Base-by-base conservation (phyloP, 1,140 invertebrate genomes). In the Schlechtendalia chinensis region DNA sequence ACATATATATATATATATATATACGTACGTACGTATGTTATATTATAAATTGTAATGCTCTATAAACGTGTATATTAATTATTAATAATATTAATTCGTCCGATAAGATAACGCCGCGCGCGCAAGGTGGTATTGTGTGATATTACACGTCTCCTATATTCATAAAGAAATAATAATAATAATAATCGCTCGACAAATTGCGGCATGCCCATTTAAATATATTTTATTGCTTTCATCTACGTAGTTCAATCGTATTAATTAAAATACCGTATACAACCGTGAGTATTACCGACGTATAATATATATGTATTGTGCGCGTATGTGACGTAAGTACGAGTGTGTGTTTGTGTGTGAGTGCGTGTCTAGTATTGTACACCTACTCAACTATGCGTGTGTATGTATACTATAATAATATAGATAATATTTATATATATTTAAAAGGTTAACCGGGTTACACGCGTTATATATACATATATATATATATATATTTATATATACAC, bases 71-170 rank as follows among this genome's bases (percentile, higher is more conserved):
- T 22, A 19, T 22, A n/a, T 72, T 72, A 53, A 29, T 14, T 32
- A 53, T 72, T 72, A 72, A 54, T 19, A 72, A 54, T 53, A 53
- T 27, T 71, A 71, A 71, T 71, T 72, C 69, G 47, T 54, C 29
- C 24, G 69, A 72, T 54, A 72, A 72, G 69, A 72, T 72, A 29
- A 54, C 11, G 27, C n/a, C n/a, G n/a, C n/a, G n/a, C n/a, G n/a
- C n/a, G n/a, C n/a, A n/a, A n/a, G n/a, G n/a, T n/a, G n/a, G n/a
- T n/a, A n/a, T n/a, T n/a, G n/a, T n/a, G n/a, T n/a, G n/a, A n/a
- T n/a, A n/a, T n/a, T n/a, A n/a, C n/a, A n/a, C n/a, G n/a, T n/a
- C n/a, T n/a, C n/a, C n/a, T n/a, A n/a, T n/a, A n/a, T n/a, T n/a
- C n/a, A n/a, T n/a, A n/a, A n/a, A n/a, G n/a, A n/a, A n/a, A n/a